Evolutionary conservation across 92 coral and sea anemone genomes (phyloP), one percentile per base, ranked within the genome.

Genomic region (Pocillopora meandrina): DNA sequence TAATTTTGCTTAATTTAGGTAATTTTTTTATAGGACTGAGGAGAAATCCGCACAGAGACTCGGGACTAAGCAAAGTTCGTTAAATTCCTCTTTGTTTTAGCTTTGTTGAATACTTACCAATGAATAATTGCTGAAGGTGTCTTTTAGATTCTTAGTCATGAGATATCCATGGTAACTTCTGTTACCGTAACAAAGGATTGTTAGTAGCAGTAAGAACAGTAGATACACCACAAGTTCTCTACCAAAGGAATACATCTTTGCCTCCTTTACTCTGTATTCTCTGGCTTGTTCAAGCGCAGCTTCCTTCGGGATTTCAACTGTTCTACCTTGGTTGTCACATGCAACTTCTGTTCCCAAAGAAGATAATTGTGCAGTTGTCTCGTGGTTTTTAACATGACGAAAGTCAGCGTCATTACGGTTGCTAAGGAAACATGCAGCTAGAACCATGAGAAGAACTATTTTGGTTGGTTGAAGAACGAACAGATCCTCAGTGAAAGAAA

Each of bases 391-490:
- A 12, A 0, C 36, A n/a, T 3, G 49, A 42, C 5, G 3, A 42
- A 36, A 57, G 49, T 82, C 63, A 12, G 26, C 17, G 1, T 65
- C 71, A 31, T 60, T 72, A 35, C 56, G 69, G 33, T 75, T 79
- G 18, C 87, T 62, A 21, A 90, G 33, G 61, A 92, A 78, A 73
- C 74, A 83, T 33, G 93, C 92, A 61, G 89, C 76, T 34, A 94
- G 65, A n/a, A 94, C 26, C 20, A 97, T 91, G 9, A 92, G 35
- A 15, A 96, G 77, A 34, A 86, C 84, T n/a, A 96, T 93, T 64
- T 93, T 94, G 49, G 90, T 76, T 0, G 98, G 98, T 74, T 94
- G 98, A 57, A 94, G 69, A 36, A 93, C 90, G 64, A 93, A 93
- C 61, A 94, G 65, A 66, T 94, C 98, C 71, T 94, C 89, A 2